phyloP scores from a whole-genome alignment of 2,888 invertebrate genomes.

The Zele albiditarsus region DNA sequence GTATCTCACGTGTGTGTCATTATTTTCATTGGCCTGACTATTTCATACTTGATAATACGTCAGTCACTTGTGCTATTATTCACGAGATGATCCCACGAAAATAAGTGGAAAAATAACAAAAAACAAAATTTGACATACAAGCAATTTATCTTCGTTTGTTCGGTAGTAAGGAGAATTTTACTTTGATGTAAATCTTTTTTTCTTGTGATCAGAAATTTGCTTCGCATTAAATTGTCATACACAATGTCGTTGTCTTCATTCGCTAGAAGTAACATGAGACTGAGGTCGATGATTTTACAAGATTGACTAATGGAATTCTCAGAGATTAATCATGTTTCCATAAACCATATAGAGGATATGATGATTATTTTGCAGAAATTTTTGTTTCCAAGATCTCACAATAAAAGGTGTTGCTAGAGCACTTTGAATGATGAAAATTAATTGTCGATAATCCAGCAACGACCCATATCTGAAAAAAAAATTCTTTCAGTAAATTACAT shows the following conservation, averaged over 20 bases:
- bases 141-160: neutral
- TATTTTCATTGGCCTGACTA: neutral
- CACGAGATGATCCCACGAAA: neutral
- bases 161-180: neutral
- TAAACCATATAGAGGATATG: too few relatives aligned
- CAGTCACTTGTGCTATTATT: neutral
- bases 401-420: too few relatives aligned
- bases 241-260: neutral
- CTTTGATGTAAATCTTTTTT: constrained; percentile 1
- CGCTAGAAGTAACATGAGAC: neutral
- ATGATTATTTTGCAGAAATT: neutral
- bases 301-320: neutral
- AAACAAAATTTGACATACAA: neutral
- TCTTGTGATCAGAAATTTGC: neutral
- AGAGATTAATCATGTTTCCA: neutral
- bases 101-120: neutral
- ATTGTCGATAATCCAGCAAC: too few relatives aligned
- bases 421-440: too few relatives aligned
- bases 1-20: too few relatives aligned
- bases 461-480: neutral
- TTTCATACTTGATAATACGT: neutral
- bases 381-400: neutral
- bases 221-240: neutral
- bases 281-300: neutral
- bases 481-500: too few relatives aligned